Conservation (phyloP, 2,888 invertebrate genomes). For the Nebria salina region DNA sequence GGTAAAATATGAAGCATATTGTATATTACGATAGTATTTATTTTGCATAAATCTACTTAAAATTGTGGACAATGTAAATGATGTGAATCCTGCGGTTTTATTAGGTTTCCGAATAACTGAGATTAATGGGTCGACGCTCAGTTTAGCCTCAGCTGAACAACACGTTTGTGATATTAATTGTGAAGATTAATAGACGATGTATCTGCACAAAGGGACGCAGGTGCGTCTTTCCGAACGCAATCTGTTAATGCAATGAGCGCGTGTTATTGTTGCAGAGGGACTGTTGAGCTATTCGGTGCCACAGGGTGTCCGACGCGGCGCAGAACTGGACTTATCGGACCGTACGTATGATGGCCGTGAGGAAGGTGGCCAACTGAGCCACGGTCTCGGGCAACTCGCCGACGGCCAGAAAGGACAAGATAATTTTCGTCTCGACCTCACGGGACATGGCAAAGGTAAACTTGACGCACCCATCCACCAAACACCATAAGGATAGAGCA, state of each 20-base stretch:
- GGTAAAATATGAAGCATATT: neutral
- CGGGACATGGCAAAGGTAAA: constrained; percentile 75
- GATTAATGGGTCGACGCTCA: constrained; percentile 30
- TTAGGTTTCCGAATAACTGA: constrained; percentile 17
- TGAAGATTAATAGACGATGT: constrained; percentile 50
- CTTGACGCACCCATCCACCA: constrained; percentile 48
- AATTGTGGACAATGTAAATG: neutral
- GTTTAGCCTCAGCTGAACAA: constrained; percentile 17
- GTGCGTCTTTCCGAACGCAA: constrained; percentile 31
- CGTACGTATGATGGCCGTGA: constrained; percentile 80
- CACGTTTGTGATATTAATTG: constrained; percentile 51
- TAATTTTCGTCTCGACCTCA: constrained; percentile 75
- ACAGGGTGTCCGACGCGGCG: constrained; percentile 75
- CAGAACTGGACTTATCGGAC: constrained; percentile 81
- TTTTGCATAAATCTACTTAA: neutral
- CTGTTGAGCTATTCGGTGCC: constrained; percentile 82
- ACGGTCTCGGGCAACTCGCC: constrained; percentile 81
- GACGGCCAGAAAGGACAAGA: constrained; percentile 80
- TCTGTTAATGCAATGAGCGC: constrained; percentile 38
- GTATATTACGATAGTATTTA: no score
- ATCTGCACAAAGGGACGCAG: constrained; percentile 29
- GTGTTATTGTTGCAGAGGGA: constrained; percentile 70
- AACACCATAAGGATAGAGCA: constrained; percentile 24
- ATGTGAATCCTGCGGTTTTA: constrained; percentile 5
- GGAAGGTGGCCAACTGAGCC: constrained; percentile 70